phyloP scores from a whole-genome alignment of 2,797 vertebrate species.

The Myripristis jacobus region DNA sequence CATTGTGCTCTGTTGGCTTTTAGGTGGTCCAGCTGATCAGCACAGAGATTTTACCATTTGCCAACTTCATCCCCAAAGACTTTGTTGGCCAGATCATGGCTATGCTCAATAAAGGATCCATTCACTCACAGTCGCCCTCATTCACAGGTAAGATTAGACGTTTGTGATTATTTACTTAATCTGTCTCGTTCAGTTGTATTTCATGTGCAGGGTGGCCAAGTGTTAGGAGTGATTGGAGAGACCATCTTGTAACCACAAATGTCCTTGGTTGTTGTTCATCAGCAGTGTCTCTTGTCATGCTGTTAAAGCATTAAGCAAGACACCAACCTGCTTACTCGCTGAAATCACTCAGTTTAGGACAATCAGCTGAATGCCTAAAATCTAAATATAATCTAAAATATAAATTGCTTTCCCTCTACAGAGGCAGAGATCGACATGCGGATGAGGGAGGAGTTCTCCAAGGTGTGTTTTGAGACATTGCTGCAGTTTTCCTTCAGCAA shows the following conservation, averaged over 20 bases:
- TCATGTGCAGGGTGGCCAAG: background rate
- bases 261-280: background rate
- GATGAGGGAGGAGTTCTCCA: slow-evolving; percentile 98
- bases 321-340: background rate
- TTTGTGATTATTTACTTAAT: background rate
- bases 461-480: slow-evolving; percentile 98
- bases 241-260: background rate
- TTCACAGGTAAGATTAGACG: slow-evolving; percentile 90
- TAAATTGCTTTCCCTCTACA: slow-evolving; percentile 72
- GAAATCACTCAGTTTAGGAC: background rate
- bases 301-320: slow-evolving; percentile 12
- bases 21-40: slow-evolving; percentile 99
- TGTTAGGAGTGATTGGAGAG: too few relatives aligned
- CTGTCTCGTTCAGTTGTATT: background rate
- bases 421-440: slow-evolving; percentile 98
- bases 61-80: slow-evolving; percentile 99
- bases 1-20: slow-evolving; percentile 17
- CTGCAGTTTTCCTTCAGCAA: slow-evolving; percentile 99
- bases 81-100: slow-evolving; percentile 99
- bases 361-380: slow-evolving; percentile 6
- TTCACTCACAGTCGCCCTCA: slow-evolving; percentile 97
- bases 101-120: slow-evolving; percentile 99
- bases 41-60: slow-evolving; percentile 96
- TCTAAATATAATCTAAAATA: background rate
- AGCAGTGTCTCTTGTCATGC: slow-evolving; percentile 16